A percentile compares a stretch with the other conserved stretches of the same genome.
Evolutionary conservation across 2,888 invertebrate genomes (phyloP).

Genomic region (Agelastica alni): DNA sequence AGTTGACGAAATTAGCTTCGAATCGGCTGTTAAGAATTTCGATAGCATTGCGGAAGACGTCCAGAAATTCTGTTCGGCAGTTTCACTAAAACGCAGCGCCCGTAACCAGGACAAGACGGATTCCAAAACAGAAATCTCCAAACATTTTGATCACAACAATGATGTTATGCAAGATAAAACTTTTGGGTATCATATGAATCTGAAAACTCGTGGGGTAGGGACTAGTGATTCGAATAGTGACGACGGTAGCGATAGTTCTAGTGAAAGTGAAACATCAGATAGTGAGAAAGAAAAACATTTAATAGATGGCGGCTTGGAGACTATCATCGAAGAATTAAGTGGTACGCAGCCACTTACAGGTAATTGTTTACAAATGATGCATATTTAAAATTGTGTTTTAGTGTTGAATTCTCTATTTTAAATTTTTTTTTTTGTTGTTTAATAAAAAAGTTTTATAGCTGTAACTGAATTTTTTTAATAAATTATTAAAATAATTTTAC

Average conservation of each 20-base stretch:
- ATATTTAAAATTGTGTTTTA: no score
- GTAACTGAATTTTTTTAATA: no score
- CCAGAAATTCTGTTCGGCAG: conserved; percentile 45
- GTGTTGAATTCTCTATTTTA: no score
- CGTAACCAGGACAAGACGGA: conserved; percentile 30
- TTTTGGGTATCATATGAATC: conserved; percentile 6
- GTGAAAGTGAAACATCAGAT: conserved; percentile 43
- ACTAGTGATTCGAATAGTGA: conserved; percentile 26
- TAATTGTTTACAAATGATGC: no score
- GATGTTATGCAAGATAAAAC: conserved; percentile 5
- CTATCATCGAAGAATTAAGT: conserved; percentile 55
- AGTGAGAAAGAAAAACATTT: conserved; percentile 48
- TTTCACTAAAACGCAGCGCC: conserved; percentile 35
- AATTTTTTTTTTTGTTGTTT: no score
- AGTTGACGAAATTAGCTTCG: conserved; percentile 49
- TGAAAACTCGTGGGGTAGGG: conserved; percentile 1
- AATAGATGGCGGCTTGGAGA: conserved; percentile 51
- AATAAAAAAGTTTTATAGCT: no score
- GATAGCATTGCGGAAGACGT: conserved; percentile 53
- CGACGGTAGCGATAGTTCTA: conserved; percentile 32
- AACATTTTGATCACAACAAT: no score
- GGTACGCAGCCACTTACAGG: conserved; percentile 44
- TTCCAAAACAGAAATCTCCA: conserved; percentile 9
- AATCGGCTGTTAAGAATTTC: conserved; percentile 53
- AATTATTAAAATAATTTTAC: no score